phyloP scores from a whole-genome alignment of 2,113 vertebrate species.

The Nestor notabilis region DNA sequence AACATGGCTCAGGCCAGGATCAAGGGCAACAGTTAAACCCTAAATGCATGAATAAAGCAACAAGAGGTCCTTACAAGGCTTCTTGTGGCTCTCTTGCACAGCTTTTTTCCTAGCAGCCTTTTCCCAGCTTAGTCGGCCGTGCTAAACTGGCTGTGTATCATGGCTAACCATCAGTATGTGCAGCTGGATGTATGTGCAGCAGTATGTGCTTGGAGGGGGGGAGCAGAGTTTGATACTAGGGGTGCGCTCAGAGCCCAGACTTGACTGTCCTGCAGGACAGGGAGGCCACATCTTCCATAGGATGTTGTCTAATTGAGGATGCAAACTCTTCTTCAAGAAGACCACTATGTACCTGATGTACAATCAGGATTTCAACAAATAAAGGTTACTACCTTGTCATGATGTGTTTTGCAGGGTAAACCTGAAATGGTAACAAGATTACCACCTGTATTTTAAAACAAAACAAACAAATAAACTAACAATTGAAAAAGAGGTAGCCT shows the following conservation, averaged over 20 bases:
- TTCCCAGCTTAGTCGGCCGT: neutral
- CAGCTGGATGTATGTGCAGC: neutral
- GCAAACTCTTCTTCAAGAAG: neutral
- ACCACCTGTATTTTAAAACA: neutral
- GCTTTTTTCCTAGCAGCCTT: neutral
- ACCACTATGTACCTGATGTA: too few species aligned
- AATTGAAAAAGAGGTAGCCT: neutral
- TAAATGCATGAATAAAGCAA: neutral
- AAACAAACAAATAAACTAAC: fast-evolving
- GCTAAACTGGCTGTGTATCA: fast-evolving
- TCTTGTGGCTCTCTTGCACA: neutral
- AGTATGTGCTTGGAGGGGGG: too few species aligned
- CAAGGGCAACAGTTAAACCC: neutral
- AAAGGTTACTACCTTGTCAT: neutral
- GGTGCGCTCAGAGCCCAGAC: fast-evolving
- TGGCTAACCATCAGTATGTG: neutral
- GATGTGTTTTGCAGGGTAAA: neutral
- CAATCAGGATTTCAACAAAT: neutral
- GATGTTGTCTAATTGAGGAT: neutral
- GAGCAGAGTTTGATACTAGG: neutral
- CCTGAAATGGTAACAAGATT: neutral
- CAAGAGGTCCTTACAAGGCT: neutral
- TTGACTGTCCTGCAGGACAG: neutral
- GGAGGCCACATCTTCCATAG: neutral
- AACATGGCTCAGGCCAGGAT: neutral